Base-by-base conservation (phyloP, 2,113 vertebrate genomes). In the Sciurus niger region DNA sequence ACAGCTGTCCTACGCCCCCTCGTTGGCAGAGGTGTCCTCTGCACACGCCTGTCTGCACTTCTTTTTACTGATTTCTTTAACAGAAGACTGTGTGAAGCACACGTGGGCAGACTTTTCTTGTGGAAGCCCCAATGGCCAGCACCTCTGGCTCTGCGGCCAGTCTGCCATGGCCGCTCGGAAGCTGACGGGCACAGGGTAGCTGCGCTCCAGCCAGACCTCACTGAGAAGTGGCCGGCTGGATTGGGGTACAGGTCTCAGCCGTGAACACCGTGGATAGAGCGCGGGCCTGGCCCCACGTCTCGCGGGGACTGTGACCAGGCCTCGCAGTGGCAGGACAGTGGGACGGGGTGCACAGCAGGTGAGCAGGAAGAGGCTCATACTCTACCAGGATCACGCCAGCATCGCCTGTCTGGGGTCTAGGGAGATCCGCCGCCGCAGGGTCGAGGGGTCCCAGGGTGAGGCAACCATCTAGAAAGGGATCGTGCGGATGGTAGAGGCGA, bases 181-280 rank as follows among this genome's bases (percentile, higher is more conserved):
- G 30, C 16, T 18, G 16, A 53, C 46, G 60, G 60, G 9, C 60
- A 20, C 28, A 22, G 28, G 2, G 0, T 2, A 3, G 16, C 67
- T 6, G 13, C 0, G 7, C 18, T 1, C 16, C 65, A 2, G 1
- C 0, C 3, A 25, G 2, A 18, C 48, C 2, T 4, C 2, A 10
- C 4, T 20, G 4, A 20, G 2, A 20, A 3, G 40, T 2, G 30
- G 79, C 37, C 1, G 3, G 60, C 20, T 0, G 25, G 40, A 7
- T 46, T 2, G 2, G 37, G 1, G 16, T 24, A 7, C 58, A 25
- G 76, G 68, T 30, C 40, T 0, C 1, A 1, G 6, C 51, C 4
- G 14, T 20, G 53, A 4, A 17, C 25, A 1, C 32, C 32, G 7
- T 8, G 0, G 0, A 12, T 1, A n/a, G 46, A 10, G 63, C 51